Conservation (phyloP, 1,140 invertebrate species). For the Anadara kagoshimensis region DNA sequence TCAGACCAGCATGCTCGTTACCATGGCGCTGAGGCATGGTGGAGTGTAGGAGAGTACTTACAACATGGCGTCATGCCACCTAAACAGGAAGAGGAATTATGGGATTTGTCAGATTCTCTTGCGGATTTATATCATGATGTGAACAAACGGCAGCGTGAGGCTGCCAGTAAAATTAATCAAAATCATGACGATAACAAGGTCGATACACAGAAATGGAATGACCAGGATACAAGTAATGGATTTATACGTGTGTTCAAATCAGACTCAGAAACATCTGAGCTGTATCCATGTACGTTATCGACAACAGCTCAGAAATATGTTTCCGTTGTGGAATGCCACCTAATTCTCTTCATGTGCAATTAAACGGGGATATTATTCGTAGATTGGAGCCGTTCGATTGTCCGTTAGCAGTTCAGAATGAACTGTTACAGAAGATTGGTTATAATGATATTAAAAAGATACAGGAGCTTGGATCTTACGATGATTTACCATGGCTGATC, state of each 20-base stretch:
- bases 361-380: conserved; percentile 72
- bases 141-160: conserved; percentile 43
- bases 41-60: conserved; percentile 66
- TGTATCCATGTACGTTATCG: conserved; percentile 68
- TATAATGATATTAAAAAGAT: conserved; percentile 67
- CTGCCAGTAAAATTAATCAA: conserved; percentile 6
- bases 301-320: conserved; percentile 70
- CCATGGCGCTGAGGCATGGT: conserved; percentile 67
- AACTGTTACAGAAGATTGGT: conserved; percentile 68
- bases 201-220: conserved; percentile 63
- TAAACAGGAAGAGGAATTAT: conserved; percentile 61
- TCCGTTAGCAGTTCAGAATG: conserved; percentile 71
- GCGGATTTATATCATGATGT: conserved; percentile 66
- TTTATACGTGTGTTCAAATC: conserved; percentile 69
- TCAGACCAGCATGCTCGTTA: conserved; percentile 30
- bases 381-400: conserved; percentile 71
- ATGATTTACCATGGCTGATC: conserved; percentile 68
- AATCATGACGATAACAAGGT: conserved; percentile 34
- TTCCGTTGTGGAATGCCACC: conserved; percentile 62
- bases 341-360: conserved; percentile 71
- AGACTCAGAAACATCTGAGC: conserved; percentile 58
- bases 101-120: conserved; percentile 72
- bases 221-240: conserved; percentile 68
- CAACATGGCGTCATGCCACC: conserved; percentile 43
- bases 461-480: conserved; percentile 67